Base-by-base conservation (phyloP, 1,140 invertebrate genomes). In the Lineus longissimus region DNA sequence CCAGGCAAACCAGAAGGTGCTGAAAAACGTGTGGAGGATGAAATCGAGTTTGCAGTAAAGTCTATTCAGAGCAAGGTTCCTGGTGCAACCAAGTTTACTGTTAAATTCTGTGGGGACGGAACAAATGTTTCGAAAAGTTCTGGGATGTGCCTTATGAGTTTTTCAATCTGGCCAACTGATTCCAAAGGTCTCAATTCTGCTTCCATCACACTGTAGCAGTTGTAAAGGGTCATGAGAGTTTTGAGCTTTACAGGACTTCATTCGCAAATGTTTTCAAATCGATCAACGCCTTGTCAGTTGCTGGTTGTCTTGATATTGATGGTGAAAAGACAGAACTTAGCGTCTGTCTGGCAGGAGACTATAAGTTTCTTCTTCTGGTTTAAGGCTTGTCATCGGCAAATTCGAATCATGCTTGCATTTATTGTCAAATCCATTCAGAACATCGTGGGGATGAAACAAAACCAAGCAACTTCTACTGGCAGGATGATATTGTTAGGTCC, bases 91-190 rank as follows among this genome's bases (percentile, higher is more conserved):
- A 22, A 19, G n/a, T 54, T 54, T 54, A 22, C 47, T 27, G 25
- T 54, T n/a, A 54, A 54, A 54, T 54, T 54, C n/a, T 54, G 47
- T 54, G 47, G 47, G 4, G 47, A 54, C n/a, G 47, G 47, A 4
- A 54, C 47, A 54, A 54, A n/a, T 54, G 47, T 54, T 54, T 54
- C 47, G 9, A 4, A n/a, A 7, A 7, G 25, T 9, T 19, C 47
- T 7, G 33, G 33, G 15, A 36, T 36, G 33, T 36, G 33, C 33
- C 33, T 36, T 4, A 36, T 36, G 33, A 36, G 33, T 36, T 36
- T 36, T 36, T 36, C 33, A 15, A 36, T 36, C 4, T 36, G 33
- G 33, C 33, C 33, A 36, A 36, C 33, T 36, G 33, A 36, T 7
- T 36, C 33, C 4, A 36, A 36, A 36, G 33, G 33, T 4, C 33